Base-by-base conservation (phyloP, 2,888 invertebrate genomes). In the Scaeva pyrastri region DNA sequence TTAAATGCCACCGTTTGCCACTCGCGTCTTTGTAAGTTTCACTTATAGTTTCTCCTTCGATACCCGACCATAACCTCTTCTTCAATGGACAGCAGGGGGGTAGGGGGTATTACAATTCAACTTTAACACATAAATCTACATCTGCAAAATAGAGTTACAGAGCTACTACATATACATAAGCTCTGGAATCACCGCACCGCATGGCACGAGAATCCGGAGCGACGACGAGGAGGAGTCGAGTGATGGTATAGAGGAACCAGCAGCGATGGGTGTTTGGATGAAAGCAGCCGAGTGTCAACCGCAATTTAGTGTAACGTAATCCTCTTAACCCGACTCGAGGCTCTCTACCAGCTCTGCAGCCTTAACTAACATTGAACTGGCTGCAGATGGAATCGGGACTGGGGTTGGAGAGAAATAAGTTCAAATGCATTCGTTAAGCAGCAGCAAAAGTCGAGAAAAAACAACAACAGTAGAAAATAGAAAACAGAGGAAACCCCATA, bases 241-340 rank as follows among this genome's bases (percentile, higher is more conserved):
- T 8, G 31, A 7, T 8, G 31, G 31, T 31, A n/a, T n/a, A 36
- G 50, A 56, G 56, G 14, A 58, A 16, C 45, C n/a, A n/a, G n/a
- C n/a, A n/a, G n/a, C 31, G 31, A 7, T 55, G 64, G 70, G 60
- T 52, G 68, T 66, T 50, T 60, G 72, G 68, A 76, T 81, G 55
- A 85, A 70, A 76, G 76, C 76, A 81, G 50, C 68, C 43, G 73
- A 81, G 81, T 86, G 81, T 81, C 81, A 86, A 77, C 81, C 85
- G 66, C 85, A 86, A 86, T 86, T 86, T 81, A 81, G 77, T 77
- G 77, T 70, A 86, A 86, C 72, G 70, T 77, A 81, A 86, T 86
- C 85, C 55, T 73, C 62, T 70, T 73, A 73, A 62, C 64, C 75
- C 75, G 75, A 55, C 50, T 68, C 48, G 39, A 52, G 50, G 50